Base-by-base conservation (phyloP, 2,888 invertebrate genomes). In the Monopis laevigella region DNA sequence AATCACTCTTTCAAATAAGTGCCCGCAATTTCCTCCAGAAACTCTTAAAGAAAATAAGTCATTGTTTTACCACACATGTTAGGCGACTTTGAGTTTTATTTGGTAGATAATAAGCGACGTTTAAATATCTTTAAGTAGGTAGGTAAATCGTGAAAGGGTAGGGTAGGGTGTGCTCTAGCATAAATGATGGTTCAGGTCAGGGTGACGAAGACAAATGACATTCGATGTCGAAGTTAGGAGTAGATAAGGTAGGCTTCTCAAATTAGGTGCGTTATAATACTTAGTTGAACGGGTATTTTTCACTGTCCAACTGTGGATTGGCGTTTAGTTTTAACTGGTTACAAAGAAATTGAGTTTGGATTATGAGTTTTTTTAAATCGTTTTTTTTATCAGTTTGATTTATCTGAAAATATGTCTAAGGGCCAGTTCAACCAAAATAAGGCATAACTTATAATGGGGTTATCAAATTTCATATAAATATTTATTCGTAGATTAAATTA, bases 191-290 rank as follows among this genome's bases (percentile, higher is more conserved):
- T 77, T 40, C 40, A 70, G 68, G 69, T 67, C 66, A 65, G 69
- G 62, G 65, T 80, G 82, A 82, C 81, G 82, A 82, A 82, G 81
- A 82, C 77, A 81, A 82, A 82, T 77, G 81, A 74, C 67, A 58
- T 53, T 55, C 63, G 62, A 71, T 71, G 77, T 75, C 78, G 78
- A 81, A 82, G 74, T 78, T 69, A 70, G 67, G 70, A 65, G 63
- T 58, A 75, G 80, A 80, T 80, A 80, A 78, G 68, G 77, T 77
- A 75, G 78, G 74, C 80, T 69, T 63, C 66, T 67, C 60, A 75
- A 80, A 80, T 78, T 80, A 74, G 78, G 69, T 60, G 69, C 71
- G 72, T 69, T 74, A 69, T 70, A 69, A 69, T 68, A 58, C 7
- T 21, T 34, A 10, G 11, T 55, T 53, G 55, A 53, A 61, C 59